Conservation (phyloP, 2,888 invertebrate genomes). For the Trissonchulus latispiculum region DNA sequence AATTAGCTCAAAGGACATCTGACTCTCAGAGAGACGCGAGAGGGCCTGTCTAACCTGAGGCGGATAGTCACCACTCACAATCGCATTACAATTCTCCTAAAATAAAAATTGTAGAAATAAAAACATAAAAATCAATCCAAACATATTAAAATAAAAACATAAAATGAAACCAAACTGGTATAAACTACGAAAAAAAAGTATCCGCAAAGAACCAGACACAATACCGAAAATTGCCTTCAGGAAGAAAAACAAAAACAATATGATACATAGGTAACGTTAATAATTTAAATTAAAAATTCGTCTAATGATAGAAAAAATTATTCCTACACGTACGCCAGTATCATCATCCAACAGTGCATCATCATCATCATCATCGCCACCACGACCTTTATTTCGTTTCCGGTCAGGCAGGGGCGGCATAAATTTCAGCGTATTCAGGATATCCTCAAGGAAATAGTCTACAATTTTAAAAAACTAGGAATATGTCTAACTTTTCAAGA, state of each 20-base stretch:
- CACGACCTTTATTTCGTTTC: conserved; percentile 52
- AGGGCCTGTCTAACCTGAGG: conserved; percentile 53
- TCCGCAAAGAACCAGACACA: too few relatives aligned
- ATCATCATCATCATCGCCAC: conserved; percentile 53
- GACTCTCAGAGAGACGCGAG: conserved; percentile 71
- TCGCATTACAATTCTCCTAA: conserved; percentile 23
- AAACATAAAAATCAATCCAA: too few relatives aligned
- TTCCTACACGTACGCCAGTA: conserved; percentile 31
- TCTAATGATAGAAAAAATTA: background rate
- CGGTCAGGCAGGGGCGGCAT: conserved; percentile 62
- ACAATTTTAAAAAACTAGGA: too few relatives aligned
- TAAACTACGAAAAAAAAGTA: too few relatives aligned
- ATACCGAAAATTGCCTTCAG: too few relatives aligned
- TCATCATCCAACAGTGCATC: conserved; percentile 47
- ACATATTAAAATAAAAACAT: too few relatives aligned
- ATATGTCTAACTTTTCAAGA: too few relatives aligned
- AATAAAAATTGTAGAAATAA: too few relatives aligned
- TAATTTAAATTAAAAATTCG: too few relatives aligned
- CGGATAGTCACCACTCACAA: conserved; percentile 21
- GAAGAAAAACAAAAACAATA: too few relatives aligned
- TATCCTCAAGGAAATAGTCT: conserved; percentile 88
- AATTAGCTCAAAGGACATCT: conserved; percentile 81
- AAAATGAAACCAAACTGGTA: too few relatives aligned
- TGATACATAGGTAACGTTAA: too few relatives aligned
- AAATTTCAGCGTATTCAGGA: conserved; percentile 73